These are phyloP conservation scores for Drosophila flavopinicola DNA, from an alignment of 2,888 invertebrate genomes.

Conservation along the genomic window DNA sequence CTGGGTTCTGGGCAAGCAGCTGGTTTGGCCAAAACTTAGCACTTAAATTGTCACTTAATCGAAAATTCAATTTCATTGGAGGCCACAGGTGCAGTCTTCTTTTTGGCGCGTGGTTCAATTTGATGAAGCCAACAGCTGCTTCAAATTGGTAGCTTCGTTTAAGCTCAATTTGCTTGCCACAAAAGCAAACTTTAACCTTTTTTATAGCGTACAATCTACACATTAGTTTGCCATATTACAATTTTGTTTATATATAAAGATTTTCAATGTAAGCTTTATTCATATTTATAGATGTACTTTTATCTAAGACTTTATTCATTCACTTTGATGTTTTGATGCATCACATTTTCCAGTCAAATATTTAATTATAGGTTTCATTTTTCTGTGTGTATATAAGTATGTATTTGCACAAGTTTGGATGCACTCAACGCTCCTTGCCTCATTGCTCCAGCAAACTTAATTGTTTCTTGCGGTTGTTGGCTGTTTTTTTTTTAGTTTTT, in stretches of 20 bases:
- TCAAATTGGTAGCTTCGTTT: constrained; percentile 11
- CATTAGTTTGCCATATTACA: no score
- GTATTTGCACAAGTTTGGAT: constrained; percentile 3
- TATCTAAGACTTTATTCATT: no score
- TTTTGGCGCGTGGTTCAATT: constrained; percentile 36
- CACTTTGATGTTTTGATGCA: no score
- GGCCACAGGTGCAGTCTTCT: constrained; percentile 40
- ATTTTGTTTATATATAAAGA: no score
- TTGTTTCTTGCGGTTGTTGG: constrained; percentile 66
- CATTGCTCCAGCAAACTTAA: constrained; percentile 52
- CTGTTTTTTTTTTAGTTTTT: constrained; percentile 5
- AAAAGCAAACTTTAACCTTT: constrained; percentile 7
- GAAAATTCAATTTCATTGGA: constrained; percentile 46
- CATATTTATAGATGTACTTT: no score
- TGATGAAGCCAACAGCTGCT: constrained; percentile 34
- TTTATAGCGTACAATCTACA: no score
- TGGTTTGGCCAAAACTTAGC: constrained; percentile 58
- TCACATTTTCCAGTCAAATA: no score
- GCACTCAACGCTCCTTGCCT: constrained; percentile 29
- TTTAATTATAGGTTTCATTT: no score
- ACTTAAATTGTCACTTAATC: constrained; percentile 73
- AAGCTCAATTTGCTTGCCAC: constrained; percentile 9
- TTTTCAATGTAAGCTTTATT: no score
- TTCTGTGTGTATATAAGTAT: neutral
- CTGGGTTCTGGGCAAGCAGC: constrained; percentile 39